Percentiles rank a stretch among this genome's conserved stretches.
Evolutionary conservation across 2,113 vertebrate genomes (phyloP).

Genomic region (Chloropsis hardwickii): DNA sequence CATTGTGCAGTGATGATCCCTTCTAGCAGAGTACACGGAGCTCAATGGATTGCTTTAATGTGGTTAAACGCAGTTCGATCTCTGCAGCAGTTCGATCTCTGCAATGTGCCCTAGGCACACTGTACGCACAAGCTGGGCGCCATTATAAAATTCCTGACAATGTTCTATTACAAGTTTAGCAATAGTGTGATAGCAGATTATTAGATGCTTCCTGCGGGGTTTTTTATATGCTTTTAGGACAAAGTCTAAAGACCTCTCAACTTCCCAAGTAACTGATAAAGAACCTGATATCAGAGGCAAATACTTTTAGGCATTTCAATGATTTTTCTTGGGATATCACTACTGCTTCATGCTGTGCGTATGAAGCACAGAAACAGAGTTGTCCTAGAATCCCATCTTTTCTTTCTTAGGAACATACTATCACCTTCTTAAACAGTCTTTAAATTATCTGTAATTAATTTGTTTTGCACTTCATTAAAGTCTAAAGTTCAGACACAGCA

Average conservation of each 20-base stretch:
- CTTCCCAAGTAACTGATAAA: not conserved
- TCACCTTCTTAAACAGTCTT: not conserved
- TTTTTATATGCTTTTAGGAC: not conserved
- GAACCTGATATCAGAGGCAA: not conserved
- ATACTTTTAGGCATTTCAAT: not conserved
- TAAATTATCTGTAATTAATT: not conserved
- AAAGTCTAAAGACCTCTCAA: not conserved
- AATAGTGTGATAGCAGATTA: not conserved
- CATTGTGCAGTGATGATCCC: not conserved
- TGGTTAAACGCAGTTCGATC: constrained; percentile 55
- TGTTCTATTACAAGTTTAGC: not conserved
- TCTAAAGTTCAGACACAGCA: not conserved
- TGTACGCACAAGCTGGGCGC: not conserved
- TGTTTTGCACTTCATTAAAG: not conserved
- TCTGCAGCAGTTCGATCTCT: not conserved
- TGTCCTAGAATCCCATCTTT: not conserved
- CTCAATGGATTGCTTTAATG: constrained; percentile 20
- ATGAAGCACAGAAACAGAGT: not conserved
- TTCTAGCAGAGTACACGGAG: not conserved
- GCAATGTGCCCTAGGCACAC: not conserved
- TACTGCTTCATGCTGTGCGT: not conserved
- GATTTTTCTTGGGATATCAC: not conserved
- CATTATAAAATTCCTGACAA: not conserved
- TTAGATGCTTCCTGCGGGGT: not conserved
- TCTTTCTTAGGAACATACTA: not conserved